Percentiles rank a stretch among this genome's conserved stretches.
phyloP scores from a whole-genome alignment of 2,797 vertebrate species.

The Lagocephalus sceleratus region DNA sequence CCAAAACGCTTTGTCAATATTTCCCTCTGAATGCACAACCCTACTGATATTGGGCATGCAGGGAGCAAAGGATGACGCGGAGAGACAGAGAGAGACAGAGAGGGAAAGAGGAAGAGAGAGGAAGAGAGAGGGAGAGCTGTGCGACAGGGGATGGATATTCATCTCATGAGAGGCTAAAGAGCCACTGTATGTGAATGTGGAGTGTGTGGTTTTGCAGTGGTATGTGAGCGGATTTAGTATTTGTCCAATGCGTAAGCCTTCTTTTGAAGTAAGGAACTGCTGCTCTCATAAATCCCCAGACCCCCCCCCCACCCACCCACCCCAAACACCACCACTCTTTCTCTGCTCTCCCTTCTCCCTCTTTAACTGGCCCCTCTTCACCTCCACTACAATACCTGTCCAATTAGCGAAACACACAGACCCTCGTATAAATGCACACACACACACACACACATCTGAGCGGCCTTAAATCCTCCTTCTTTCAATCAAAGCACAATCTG shows the following conservation, averaged over 20 bases:
- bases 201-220: slow-evolving; percentile 29
- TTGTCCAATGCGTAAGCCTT: slow-evolving; percentile 46
- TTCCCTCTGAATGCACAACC: slow-evolving; percentile 54
- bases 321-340: slow-evolving; percentile 24
- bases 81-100: slow-evolving; percentile 21
- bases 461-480: slow-evolving; percentile 18
- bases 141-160: slow-evolving; percentile 52
- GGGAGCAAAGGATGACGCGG: slow-evolving; percentile 31
- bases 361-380: slow-evolving; percentile 48
- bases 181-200: slow-evolving; percentile 35
- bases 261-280: slow-evolving; percentile 66
- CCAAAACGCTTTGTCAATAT: slow-evolving; percentile 67
- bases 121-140: slow-evolving; percentile 1
- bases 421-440: slow-evolving; percentile 7
- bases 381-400: slow-evolving; percentile 59
- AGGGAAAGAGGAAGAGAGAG: slow-evolving; percentile 8
- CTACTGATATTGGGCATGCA: slow-evolving; percentile 46
- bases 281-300: slow-evolving; percentile 54
- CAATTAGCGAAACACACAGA: slow-evolving; percentile 58
- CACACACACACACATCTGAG: slow-evolving; percentile 44
- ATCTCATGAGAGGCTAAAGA: slow-evolving; percentile 61
- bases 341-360: slow-evolving; percentile 11
- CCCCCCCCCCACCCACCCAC: slow-evolving; percentile 23
- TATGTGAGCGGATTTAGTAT: slow-evolving; percentile 39
- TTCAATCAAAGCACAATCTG: slow-evolving; percentile 40